These are phyloP conservation scores for Coelopa frigida DNA, from an alignment of 1,140 invertebrate species.

Conservation along the genomic window DNA sequence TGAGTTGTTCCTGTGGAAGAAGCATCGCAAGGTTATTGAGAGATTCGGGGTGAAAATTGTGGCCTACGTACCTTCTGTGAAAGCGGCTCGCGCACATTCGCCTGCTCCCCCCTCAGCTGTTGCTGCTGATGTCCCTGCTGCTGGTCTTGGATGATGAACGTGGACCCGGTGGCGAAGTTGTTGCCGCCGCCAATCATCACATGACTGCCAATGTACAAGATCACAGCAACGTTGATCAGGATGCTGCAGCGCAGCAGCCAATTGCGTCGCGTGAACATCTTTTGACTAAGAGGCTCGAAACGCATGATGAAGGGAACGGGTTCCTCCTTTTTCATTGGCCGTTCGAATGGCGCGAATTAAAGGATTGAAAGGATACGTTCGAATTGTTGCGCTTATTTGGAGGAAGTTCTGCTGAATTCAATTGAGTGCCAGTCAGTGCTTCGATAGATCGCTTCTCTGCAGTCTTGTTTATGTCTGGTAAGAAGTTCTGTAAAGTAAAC, in stretches of 20 bases:
- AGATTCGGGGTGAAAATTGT: too few relatives aligned
- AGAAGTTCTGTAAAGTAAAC: too few relatives aligned
- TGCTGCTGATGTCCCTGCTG: conserved; percentile 21
- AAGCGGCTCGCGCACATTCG: conserved; percentile 7
- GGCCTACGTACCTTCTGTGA: neutral
- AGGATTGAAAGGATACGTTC: too few relatives aligned
- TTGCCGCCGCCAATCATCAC: conserved; percentile 42
- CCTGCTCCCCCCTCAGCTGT: conserved; percentile 9
- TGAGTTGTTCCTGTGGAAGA: conserved; percentile 5
- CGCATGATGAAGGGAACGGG: conserved; percentile 32
- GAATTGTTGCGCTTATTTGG: too few relatives aligned
- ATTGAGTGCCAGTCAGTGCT: too few relatives aligned
- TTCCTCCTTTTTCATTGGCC: too few relatives aligned
- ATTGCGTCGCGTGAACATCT: conserved; percentile 56
- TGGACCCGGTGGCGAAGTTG: conserved; percentile 31
- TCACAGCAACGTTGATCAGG: conserved; percentile 61
- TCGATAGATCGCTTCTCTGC: too few relatives aligned
- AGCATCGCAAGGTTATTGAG: neutral
- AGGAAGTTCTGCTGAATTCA: too few relatives aligned
- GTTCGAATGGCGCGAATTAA: too few relatives aligned
- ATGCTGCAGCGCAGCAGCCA: conserved; percentile 66
- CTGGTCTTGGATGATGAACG: conserved; percentile 39
- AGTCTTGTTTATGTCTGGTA: too few relatives aligned
- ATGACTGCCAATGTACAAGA: conserved; percentile 60
- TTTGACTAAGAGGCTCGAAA: conserved; percentile 40